These are phyloP conservation scores for Sebastes vulpes DNA, from an alignment of 2,797 vertebrate genomes.

Conservation along the genomic window DNA sequence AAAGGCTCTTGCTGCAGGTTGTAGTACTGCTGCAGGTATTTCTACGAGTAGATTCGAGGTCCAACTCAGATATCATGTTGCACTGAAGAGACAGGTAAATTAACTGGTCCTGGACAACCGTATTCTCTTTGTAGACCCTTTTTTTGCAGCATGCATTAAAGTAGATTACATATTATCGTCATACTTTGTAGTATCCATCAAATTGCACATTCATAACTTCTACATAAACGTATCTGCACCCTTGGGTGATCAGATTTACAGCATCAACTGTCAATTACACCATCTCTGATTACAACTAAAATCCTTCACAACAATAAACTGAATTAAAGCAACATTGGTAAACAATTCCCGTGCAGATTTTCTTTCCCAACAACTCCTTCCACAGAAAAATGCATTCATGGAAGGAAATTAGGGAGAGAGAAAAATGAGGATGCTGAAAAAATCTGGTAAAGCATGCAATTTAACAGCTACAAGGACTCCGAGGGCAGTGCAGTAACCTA, in stretches of 20 bases:
- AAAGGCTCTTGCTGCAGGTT: conserved; percentile 66
- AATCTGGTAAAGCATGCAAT: conserved; percentile 18
- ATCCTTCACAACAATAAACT: neutral
- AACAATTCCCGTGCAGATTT: neutral
- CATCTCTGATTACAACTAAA: neutral
- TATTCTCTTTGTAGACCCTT: neutral
- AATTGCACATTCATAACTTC: neutral
- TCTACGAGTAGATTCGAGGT: conserved; percentile 61
- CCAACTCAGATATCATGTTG: conserved; percentile 1
- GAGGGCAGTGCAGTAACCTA: conserved; percentile 41
- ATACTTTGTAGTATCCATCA: neutral
- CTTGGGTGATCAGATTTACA: neutral
- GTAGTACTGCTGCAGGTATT: conserved; percentile 84
- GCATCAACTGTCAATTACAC: neutral
- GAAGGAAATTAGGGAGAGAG: neutral
- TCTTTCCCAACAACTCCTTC: neutral
- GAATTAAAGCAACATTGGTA: neutral
- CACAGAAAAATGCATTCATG: neutral
- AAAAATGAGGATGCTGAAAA: neutral
- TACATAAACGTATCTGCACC: neutral
- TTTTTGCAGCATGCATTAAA: neutral
- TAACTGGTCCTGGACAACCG: neutral
- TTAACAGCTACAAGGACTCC: neutral
- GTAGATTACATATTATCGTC: neutral
- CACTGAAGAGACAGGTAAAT: neutral